These are phyloP conservation scores for Nemopilema nomurai DNA, from an alignment of 30 jellyfish, hydroid and myxozoan species.

Conservation along the genomic window DNA sequence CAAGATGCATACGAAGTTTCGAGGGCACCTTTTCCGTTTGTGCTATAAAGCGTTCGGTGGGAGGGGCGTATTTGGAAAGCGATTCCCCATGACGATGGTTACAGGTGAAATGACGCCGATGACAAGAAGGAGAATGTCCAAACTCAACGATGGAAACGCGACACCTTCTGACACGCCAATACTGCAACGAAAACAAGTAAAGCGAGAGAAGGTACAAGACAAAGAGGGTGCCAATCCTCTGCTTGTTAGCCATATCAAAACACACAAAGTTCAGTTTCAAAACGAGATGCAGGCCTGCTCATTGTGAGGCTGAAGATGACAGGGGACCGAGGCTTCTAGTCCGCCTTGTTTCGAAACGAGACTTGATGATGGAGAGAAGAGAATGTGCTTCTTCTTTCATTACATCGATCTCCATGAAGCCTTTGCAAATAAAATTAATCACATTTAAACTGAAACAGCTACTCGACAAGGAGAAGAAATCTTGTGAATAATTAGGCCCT, in stretches of 20 bases:
- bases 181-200: neutral
- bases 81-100: neutral
- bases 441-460: no score
- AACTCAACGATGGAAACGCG: conserved; percentile 1
- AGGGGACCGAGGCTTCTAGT: neutral
- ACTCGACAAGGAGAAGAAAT: no score
- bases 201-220: neutral
- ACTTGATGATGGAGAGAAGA: no score
- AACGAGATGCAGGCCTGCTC: neutral
- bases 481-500: no score
- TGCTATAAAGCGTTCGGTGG: conserved; percentile 2
- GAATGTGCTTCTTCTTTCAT: no score
- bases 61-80: neutral
- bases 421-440: no score
- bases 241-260: neutral
- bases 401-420: no score
- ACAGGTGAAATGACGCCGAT: conserved; percentile 22
- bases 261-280: neutral
- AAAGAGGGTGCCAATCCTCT: conserved; percentile 4
- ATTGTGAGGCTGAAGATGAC: neutral
- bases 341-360: neutral
- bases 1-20: conserved; percentile 73
- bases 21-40: conserved; percentile 31
- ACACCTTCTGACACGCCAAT: conserved; percentile 50
- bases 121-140: neutral